These are phyloP conservation scores for Falco concolor DNA, from an alignment of 2,797 vertebrate genomes.

Conservation along the genomic window DNA sequence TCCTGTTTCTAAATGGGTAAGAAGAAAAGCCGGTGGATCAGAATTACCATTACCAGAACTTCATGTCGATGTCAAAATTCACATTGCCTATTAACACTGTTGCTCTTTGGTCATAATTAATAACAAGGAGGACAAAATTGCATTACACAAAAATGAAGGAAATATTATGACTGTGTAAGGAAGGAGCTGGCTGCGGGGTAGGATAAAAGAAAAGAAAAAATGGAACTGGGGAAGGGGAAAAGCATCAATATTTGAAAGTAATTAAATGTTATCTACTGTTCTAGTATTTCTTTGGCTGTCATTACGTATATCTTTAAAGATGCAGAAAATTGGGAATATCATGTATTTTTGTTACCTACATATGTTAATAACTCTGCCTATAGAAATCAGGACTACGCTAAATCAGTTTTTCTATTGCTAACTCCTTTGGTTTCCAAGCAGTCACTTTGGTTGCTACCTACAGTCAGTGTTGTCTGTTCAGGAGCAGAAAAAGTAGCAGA, in stretches of 20 bases:
- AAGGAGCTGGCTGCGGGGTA: not conserved
- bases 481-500: not conserved
- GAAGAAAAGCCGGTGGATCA: not conserved
- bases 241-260: not conserved
- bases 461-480: not conserved
- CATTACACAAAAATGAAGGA: not conserved
- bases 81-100: not conserved
- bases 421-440: not conserved
- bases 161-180: not conserved
- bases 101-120: not conserved
- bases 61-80: not conserved
- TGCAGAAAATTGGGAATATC: not conserved
- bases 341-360: not conserved
- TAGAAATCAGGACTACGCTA: not conserved
- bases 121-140: not conserved
- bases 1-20: not conserved
- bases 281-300: not conserved
- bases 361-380: not conserved
- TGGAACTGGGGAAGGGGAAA: not conserved
- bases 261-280: not conserved
- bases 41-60: not conserved
- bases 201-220: not conserved
- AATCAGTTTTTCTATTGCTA: not conserved
- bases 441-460: not conserved
- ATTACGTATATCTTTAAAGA: not conserved